Base-by-base conservation (phyloP, 2,888 invertebrate genomes). In the Drosophila mimetica region DNA sequence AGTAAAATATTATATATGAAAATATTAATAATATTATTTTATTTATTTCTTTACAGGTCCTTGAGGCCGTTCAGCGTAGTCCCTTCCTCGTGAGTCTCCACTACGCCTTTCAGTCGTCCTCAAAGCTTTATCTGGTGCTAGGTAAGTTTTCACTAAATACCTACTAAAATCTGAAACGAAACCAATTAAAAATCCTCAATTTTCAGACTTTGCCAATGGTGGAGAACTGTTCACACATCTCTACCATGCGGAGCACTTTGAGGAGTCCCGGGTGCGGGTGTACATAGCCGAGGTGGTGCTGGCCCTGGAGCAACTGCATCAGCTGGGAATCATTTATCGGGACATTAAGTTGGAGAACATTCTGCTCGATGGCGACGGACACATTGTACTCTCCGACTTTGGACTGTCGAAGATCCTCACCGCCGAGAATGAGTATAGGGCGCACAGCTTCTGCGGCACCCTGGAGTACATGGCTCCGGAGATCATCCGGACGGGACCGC, bases 281-380 rank as follows among this genome's bases (percentile, higher is more conserved):
- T 98, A 99, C 92, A 97, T 99, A 76, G 99, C 97, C 63, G 99
- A 99, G 93, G 96, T 99, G 81, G 97, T 98, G 87, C 93, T 99
- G 71, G 99, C 99, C 4, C 93, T 99, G 76, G 98, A 99, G 92
- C 97, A 97, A 91, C 93, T 99, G 77, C 99, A 99, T 93, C 96
- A 96, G 97, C 93, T 98, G 92, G 98, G 98, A 76, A 98, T 99
- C 71, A 98, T 99, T 90, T 99, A 99, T 93, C 95, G 99, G 67
- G 99, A 99, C 92, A 97, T 99, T 83, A 99, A 99, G 90, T 93
- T 99, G 80, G 99, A 99, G 92, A 99, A 99, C 92, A 98, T 99
- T 71, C 94, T 99, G 28, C 93, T 99, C 74, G 99, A 99, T 93
- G 94, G 95, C 13, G 95, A 96, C 73, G 99, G 99, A 4, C 99